Base-by-base conservation (phyloP, 2,113 vertebrate genomes). In the Phainopepla nitens region DNA sequence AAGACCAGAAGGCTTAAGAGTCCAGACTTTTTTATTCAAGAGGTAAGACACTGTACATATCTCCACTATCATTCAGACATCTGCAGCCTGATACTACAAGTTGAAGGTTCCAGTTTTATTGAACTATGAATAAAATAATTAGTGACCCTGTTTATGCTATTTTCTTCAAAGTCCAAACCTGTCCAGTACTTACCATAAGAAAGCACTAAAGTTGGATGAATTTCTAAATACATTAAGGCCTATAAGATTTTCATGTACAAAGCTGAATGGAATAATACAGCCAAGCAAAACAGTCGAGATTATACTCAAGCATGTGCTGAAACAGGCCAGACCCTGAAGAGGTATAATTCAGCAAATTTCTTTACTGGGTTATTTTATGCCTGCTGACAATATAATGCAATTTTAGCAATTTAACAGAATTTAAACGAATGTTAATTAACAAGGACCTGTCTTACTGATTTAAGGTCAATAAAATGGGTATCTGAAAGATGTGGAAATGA, bases 321-420 rank as follows among this genome's bases (percentile, higher is more conserved):
- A 95, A 84, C 41, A 75, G 45, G 69, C 61, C 84, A 95, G 73
- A 61, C 11, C 35, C 62, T 50, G n/a, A 93, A 89, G 71, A 87
- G 33, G 36, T 76, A n/a, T 57, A 96, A 89, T 49, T 76, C 61
- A 72, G n/a, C 51, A 81, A 68, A 64, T 91, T 89, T 91, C 87
- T 94, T 78, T 82, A 79, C 65, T 69, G 35, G 35, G 15, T 65
- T 94, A 49, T 84, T 95, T 94, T 82, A 95, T 75, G 73, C 16
- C 87, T 94, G 61, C 84, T 94, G 93, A 91, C 73, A 93, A 33
- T 57, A 78, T 85, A 94, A 94, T 89, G n/a, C 15, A 85, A 94
- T 96, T 96, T 94, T 39, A 85, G 58, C 73, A 91, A 80, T 82
- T 94, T 72, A 89, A 82, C 56, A 89, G 39, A 95, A 95, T 93